Evolutionary conservation across 2,113 vertebrate species (phyloP), one percentile per base, ranked within the genome.

Genomic region (Pangasianodon gigas): DNA sequence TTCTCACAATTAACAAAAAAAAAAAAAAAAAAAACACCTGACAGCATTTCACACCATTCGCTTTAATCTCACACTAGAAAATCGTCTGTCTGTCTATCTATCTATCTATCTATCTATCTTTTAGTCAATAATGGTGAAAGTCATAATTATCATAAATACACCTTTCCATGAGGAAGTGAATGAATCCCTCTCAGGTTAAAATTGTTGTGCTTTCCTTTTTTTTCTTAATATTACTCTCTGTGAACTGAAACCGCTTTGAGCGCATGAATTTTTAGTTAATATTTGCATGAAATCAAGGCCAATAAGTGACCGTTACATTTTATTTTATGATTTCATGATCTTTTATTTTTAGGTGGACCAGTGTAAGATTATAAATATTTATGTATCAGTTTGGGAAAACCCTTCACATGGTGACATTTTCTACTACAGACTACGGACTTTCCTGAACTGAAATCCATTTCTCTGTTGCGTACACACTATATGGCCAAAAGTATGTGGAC

Each of bases 1-100:
- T 95, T 96, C 95, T 92, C 87, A 95, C 94, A 21, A 95, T 95
- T 96, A 94, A 90, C 85, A 92, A 90, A 41, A 69, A n/a, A 71
- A 29, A n/a, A 69, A 69, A 46, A 26, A 24, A 46, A 46, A 51
- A 37, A 37, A 54, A 90, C n/a, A 89, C 71, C 60, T 82, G 85
- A 88, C 82, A 87, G 86, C 60, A 77, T 88, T 88, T 90, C 46
- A 56, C 18, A 85, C 86, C 74, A 52, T 32, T 69, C 0, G 4
- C 65, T 74, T 26, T 21, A 52, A 80, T 86, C 84, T 4, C 65
- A 84, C 67, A 86, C 48, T 14, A 54, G 16, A 60, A 41, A 58
- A 32, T 37, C 2, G 1, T 32, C 14, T 81, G 3, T 48, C 52
- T 80, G 18, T 54, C 48, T 44, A 9, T 77, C 48, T 29, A 41